Evolutionary conservation across 1,140 invertebrate genomes (phyloP).

Genomic region (Tetraneura akinire): DNA sequence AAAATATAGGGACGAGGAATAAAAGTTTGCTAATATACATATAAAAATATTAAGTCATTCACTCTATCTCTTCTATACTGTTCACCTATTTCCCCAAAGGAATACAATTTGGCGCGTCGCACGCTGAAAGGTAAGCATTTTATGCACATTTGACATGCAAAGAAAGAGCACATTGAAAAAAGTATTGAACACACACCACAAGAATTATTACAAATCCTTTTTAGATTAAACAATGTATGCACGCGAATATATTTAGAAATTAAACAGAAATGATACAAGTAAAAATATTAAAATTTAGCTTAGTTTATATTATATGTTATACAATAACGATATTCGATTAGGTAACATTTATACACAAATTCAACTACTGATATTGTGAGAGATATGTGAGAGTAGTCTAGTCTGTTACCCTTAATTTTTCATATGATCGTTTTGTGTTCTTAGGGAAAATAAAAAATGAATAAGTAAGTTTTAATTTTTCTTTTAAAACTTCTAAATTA

Average conservation of each 20-base stretch:
- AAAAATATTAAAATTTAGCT: not conserved
- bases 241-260: not conserved
- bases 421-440: slow-evolving; percentile 39
- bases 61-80: not conserved
- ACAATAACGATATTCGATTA: not conserved
- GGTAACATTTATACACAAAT: not conserved
- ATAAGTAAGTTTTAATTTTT: slow-evolving; percentile 27
- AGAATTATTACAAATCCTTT: slow-evolving; percentile 41
- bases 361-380: not conserved
- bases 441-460: slow-evolving; percentile 35
- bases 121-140: slow-evolving; percentile 32
- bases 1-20: not conserved
- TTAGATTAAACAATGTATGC: slow-evolving; percentile 23
- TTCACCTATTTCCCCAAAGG: not conserved
- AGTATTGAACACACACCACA: slow-evolving; percentile 28
- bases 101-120: slow-evolving; percentile 37
- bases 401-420: slow-evolving; percentile 27
- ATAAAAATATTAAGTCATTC: slow-evolving; percentile 4
- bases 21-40: slow-evolving; percentile 16
- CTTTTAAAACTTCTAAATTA: slow-evolving; percentile 3
- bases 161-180: not conserved
- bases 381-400: not conserved
- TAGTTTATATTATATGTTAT: not conserved
- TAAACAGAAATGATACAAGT: not conserved
- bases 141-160: slow-evolving; percentile 47